Conservation (phyloP, 2,113 vertebrate genomes). For the Butastur rufipennis region DNA sequence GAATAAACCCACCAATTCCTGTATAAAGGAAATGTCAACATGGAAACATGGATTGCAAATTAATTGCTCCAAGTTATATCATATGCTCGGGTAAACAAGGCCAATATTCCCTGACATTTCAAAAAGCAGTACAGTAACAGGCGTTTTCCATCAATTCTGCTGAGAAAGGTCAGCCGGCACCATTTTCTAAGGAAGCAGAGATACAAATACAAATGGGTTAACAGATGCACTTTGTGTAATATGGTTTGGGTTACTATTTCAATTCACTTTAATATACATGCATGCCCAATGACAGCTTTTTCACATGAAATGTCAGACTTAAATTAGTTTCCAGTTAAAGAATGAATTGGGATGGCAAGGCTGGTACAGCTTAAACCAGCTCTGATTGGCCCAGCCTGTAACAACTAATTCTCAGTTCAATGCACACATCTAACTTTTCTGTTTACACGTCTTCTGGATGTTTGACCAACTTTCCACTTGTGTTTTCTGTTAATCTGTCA, state of each 20-base stretch:
- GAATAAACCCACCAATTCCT: background rate
- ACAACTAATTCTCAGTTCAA: background rate
- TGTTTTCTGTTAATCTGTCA: background rate
- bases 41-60: background rate
- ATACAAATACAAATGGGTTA: background rate
- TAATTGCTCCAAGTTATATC: background rate
- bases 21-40: rapidly evolving
- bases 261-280: background rate
- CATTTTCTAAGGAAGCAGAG: background rate
- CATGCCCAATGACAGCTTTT: background rate
- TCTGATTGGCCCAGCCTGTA: background rate
- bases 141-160: background rate
- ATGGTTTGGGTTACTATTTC: background rate
- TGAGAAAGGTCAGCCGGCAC: rapidly evolving
- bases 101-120: background rate
- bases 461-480: background rate
- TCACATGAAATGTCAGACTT: background rate
- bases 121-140: background rate
- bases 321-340: background rate
- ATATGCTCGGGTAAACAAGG: background rate
- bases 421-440: background rate
- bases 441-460: background rate
- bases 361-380: background rate
- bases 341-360: background rate
- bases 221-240: background rate